These are phyloP conservation scores for Spatulosminthurus flaviceps DNA, from an alignment of 2,888 invertebrate species.

Conservation along the genomic window DNA sequence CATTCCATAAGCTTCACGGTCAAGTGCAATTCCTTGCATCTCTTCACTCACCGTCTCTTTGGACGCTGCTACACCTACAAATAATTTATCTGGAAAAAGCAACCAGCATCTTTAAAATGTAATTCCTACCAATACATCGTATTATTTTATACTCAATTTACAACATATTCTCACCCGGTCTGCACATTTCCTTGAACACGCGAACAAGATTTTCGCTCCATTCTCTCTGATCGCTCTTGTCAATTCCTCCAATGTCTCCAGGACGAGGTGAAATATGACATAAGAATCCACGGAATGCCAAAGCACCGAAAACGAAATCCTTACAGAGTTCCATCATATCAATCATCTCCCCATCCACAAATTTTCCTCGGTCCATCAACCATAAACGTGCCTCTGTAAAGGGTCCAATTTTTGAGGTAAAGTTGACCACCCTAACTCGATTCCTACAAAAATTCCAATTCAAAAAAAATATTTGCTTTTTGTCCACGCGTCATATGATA, in stretches of 20 bases:
- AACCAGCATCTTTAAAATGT: no score
- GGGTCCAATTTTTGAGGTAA: not conserved
- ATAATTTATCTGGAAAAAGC: not conserved
- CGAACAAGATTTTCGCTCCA: not conserved
- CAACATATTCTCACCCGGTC: no score
- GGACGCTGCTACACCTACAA: not conserved
- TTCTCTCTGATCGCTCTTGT: no score
- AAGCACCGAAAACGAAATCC: not conserved
- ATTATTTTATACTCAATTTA: no score
- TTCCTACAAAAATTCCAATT: no score
- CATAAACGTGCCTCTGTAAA: not conserved
- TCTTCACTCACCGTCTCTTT: not conserved
- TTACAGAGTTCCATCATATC: not conserved
- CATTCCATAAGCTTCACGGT: not conserved
- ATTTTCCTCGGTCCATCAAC: not conserved
- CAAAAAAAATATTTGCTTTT: no score
- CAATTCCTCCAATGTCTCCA: no score
- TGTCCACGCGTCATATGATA: no score
- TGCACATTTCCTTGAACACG: not conserved
- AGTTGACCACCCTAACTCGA: not conserved
- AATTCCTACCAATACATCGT: no score
- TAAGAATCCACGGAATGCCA: not conserved
- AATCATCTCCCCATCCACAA: not conserved
- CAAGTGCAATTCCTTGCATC: not conserved
- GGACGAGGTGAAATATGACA: not conserved